Evolutionary conservation across 1,140 invertebrate genomes (phyloP), one percentile per base, ranked within the genome.

Genomic region (honey bee (Apis mellifera)): DNA sequence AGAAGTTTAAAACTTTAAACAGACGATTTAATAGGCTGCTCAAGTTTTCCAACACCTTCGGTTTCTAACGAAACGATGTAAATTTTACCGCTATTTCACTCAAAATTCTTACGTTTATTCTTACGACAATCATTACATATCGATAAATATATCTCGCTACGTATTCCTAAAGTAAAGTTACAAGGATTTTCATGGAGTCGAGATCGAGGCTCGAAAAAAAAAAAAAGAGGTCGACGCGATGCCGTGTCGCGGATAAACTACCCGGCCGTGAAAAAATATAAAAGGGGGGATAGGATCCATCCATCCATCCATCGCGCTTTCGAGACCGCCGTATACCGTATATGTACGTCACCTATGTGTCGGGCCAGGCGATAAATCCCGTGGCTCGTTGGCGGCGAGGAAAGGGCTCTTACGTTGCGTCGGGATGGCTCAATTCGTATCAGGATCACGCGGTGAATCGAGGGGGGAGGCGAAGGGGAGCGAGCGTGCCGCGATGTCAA

Each of bases 401-500:
- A n/a, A 82, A 83, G 85, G 84, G 82, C 84, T 86, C 84, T 86
- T 86, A 86, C 85, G 76, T 86, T 81, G 84, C 78, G 84, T 83
- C 84, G 64, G 64, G 85, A 86, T 79, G 60, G 75, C 65, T 78
- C 74, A 64, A 87, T 86, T 73, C 72, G 76, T 82, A 86, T 86
- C 84, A 82, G 74, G 76, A 87, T 87, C 81, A 2, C 32, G 59
- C 21, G 52, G 70, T 21, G 70, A 26, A 83, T 75, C 75, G 71
- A 42, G 73, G 23, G 26, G 19, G 72, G 64, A 68, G 19, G 60
- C 52, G 55, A 50, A 23, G 17, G 9, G n/a, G 19, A n/a, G n/a
- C n/a, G 13, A 26, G 9, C 50, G 26, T 19, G 9, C 3, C 26
- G 42, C 52, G 5, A n/a, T 19, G 52, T 66, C 70, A 26, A 81